Conservation (phyloP, 2,888 invertebrate species). For the Himalopsyche anomala region DNA sequence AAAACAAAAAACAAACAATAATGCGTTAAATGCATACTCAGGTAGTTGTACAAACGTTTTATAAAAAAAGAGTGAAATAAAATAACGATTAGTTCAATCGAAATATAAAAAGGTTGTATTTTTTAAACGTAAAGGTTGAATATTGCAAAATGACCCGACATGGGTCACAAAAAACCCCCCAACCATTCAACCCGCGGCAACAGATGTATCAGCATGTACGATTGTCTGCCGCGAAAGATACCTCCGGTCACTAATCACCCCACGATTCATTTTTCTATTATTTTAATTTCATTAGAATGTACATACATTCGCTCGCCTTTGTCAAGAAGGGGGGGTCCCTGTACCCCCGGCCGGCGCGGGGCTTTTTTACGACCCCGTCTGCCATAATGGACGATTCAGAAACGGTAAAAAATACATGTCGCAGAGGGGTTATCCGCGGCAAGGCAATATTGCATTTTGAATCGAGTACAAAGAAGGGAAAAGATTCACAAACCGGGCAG, state of each 20-base stretch:
- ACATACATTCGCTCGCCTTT: slow-evolving; percentile 40
- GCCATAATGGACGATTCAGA: slow-evolving; percentile 36
- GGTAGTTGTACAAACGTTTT: too few relatives aligned
- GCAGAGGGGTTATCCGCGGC: slow-evolving; percentile 10
- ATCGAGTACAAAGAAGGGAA: not conserved
- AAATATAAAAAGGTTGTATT: not conserved
- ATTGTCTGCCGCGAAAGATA: slow-evolving; percentile 49
- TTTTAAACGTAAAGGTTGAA: not conserved
- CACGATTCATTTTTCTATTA: slow-evolving; percentile 62
- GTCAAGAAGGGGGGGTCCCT: not conserved
- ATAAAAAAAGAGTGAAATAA: too few relatives aligned
- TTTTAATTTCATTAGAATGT: slow-evolving; percentile 60
- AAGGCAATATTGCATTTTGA: not conserved
- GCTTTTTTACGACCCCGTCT: slow-evolving; percentile 47
- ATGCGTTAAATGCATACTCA: too few relatives aligned
- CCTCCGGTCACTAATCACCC: slow-evolving; percentile 58
- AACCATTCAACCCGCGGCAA: not conserved
- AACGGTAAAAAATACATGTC: slow-evolving; percentile 14
- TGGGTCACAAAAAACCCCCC: slow-evolving; percentile 68
- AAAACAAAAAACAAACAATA: too few relatives aligned
- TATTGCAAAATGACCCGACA: not conserved
- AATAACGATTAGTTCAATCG: too few relatives aligned
- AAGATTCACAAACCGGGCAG: too few relatives aligned
- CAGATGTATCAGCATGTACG: slow-evolving; percentile 32
- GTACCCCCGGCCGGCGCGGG: not conserved